phyloP scores from a whole-genome alignment of 2,113 vertebrate genomes.

The Conger conger region DNA sequence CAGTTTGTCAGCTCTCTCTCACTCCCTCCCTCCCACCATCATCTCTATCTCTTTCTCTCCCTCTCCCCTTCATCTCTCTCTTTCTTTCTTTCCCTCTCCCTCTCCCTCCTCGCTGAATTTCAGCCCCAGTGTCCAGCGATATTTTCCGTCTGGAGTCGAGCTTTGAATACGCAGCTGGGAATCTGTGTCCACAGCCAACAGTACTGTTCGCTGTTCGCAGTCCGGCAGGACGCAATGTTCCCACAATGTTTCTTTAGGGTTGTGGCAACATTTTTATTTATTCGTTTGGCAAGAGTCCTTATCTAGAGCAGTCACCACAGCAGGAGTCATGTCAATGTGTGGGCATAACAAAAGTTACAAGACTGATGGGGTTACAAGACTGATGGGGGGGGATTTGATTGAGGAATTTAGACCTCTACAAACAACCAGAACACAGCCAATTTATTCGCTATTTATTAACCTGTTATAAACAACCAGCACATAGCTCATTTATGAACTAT shows the following conservation, averaged over 20 bases:
- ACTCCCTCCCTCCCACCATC: not conserved
- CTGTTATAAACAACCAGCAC: too few relatives aligned
- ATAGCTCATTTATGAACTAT: too few relatives aligned
- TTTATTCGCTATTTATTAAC: too few relatives aligned
- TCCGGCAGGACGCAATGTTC: not conserved
- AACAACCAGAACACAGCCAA: too few relatives aligned
- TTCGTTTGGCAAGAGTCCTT: not conserved
- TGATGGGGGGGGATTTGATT: too few relatives aligned
- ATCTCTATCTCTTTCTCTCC: not conserved
- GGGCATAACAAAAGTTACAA: too few relatives aligned
- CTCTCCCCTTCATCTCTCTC: not conserved
- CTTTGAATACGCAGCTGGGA: not conserved
- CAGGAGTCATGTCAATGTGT: too few relatives aligned
- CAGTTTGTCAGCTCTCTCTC: not conserved
- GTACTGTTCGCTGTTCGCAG: not conserved
- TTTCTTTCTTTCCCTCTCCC: too few relatives aligned
- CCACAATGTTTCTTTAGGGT: constrained; percentile 17
- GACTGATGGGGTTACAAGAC: too few relatives aligned
- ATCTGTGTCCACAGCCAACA: not conserved
- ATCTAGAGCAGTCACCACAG: not conserved
- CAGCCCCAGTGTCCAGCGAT: not conserved
- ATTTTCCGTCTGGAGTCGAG: not conserved
- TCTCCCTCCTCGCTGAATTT: not conserved
- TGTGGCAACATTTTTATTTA: not conserved
- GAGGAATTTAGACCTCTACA: too few relatives aligned